A percentile compares a stretch with the other conserved stretches of the same genome.
These are phyloP conservation scores for Rhagoletis pomonella DNA, from an alignment of 1,140 invertebrate species.

Conservation along the genomic window DNA sequence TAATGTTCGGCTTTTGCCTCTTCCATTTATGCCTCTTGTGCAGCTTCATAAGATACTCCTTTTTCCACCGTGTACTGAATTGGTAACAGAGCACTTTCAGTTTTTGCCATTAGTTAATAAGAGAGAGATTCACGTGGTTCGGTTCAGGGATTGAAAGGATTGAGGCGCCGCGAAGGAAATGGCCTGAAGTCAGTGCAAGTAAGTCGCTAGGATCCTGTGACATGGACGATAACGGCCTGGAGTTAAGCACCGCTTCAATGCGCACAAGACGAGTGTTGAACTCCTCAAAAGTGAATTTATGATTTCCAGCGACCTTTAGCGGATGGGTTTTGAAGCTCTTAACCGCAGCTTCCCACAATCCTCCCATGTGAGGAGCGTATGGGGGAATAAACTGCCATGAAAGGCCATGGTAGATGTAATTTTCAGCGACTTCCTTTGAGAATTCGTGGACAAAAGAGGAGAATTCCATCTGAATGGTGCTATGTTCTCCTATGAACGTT, in stretches of 20 bases:
- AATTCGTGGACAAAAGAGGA: not conserved
- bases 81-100: constrained; percentile 1
- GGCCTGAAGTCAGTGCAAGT: not conserved
- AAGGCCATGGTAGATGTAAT: not conserved
- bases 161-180: not conserved
- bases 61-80: constrained; percentile 46
- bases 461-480: not conserved
- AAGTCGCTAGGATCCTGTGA: not conserved
- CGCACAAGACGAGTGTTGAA: constrained; percentile 60
- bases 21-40: constrained; percentile 51
- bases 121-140: not conserved
- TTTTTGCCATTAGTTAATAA: constrained; percentile 12
- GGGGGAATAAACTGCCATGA: constrained; percentile 54
- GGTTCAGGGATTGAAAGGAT: not conserved
- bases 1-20: not conserved
- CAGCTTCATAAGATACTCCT: constrained; percentile 42
- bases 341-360: constrained; percentile 63
- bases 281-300: constrained; percentile 64
- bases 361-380: constrained; percentile 63
- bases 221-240: not conserved
- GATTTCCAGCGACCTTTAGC: constrained; percentile 56
- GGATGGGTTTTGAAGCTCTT: constrained; percentile 65
- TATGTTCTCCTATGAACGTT: constrained; percentile 16
- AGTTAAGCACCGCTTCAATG: constrained; percentile 65
- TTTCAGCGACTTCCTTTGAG: not conserved